Conservation (phyloP, 1,140 invertebrate genomes). For the Caenorhabditis latens region DNA sequence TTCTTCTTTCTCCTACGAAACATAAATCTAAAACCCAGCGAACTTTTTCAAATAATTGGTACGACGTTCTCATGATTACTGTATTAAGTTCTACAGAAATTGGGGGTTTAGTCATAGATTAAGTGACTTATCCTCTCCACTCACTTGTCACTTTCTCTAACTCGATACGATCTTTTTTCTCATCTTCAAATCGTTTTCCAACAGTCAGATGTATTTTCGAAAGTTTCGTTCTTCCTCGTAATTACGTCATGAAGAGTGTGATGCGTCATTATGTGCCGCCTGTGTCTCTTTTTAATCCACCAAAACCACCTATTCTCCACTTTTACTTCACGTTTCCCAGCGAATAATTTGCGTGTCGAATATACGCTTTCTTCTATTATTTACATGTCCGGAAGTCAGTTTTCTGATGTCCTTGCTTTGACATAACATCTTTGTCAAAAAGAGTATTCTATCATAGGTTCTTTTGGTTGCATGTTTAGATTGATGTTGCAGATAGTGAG, state of each 20-base stretch:
- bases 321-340: conserved; percentile 19
- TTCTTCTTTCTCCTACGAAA: too few species aligned
- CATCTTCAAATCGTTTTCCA: neutral
- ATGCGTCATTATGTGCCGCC: conserved; percentile 36
- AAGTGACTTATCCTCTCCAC: neutral
- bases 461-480: conserved; percentile 36
- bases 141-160: conserved; percentile 55
- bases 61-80: neutral
- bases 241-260: conserved; percentile 20
- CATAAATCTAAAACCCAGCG: too few species aligned
- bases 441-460: conserved; percentile 26
- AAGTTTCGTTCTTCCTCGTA: conserved; percentile 14
- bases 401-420: neutral
- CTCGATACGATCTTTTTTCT: conserved; percentile 36
- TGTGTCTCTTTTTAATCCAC: conserved; percentile 32
- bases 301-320: conserved; percentile 43
- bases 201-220: conserved; percentile 38
- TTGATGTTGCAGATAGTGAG: conserved; percentile 38
- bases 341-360: conserved; percentile 15
- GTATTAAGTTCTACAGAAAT: neutral
- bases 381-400: neutral
- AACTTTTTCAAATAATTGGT: too few species aligned
- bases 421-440: conserved; percentile 34
- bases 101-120: neutral
- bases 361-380: neutral